Percentiles rank a stretch among this genome's conserved stretches.
Evolutionary conservation across 1,140 invertebrate genomes (phyloP).

Genomic region (Dryas iulia): DNA sequence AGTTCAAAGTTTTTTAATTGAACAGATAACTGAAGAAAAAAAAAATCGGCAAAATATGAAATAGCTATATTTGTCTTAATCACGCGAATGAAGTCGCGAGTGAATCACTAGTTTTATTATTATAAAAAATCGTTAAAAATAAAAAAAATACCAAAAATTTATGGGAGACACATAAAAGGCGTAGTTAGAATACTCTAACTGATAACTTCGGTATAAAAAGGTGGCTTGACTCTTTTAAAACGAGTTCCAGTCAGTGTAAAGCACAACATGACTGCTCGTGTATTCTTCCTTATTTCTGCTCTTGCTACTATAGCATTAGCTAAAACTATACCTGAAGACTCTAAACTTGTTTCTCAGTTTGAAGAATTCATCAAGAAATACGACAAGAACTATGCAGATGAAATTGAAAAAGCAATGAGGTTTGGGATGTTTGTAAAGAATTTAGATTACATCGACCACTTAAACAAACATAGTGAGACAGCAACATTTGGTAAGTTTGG

Average conservation of each 20-base stretch:
- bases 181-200: neutral
- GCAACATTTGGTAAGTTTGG: neutral
- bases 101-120: no score
- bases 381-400: neutral
- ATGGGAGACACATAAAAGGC: neutral
- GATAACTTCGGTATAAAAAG: constrained; percentile 4
- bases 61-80: no score
- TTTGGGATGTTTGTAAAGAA: neutral
- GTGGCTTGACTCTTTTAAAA: constrained; percentile 16
- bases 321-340: neutral
- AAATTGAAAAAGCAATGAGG: neutral
- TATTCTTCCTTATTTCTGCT: neutral
- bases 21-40: no score
- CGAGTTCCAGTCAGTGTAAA: neutral
- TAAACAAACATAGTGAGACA: neutral
- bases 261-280: neutral
- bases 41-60: no score
- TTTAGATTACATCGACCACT: neutral
- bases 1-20: no score
- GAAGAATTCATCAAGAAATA: neutral
- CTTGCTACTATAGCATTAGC: neutral
- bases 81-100: no score
- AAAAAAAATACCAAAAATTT: no score
- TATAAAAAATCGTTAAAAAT: no score
- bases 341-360: neutral